Conservation (phyloP, 2,888 invertebrate species). For the Heteropelma amictum region DNA sequence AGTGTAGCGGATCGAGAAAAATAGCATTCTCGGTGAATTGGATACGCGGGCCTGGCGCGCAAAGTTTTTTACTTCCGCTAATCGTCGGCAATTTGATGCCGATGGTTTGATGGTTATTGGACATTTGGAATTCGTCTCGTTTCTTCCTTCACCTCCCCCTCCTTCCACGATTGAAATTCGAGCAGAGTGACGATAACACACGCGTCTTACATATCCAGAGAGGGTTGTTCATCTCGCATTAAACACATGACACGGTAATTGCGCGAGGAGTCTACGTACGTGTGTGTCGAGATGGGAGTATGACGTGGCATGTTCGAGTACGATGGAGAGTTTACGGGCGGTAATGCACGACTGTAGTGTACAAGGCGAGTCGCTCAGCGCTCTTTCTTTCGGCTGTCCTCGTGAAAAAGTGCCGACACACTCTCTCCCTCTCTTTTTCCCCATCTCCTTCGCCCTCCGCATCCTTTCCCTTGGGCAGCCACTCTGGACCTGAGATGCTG, state of each 20-base stretch:
- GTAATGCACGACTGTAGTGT: too few species aligned
- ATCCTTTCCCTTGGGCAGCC: constrained; percentile 1
- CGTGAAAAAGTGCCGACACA: constrained; percentile 51
- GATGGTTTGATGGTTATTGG: constrained; percentile 57
- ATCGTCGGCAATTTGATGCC: constrained; percentile 42
- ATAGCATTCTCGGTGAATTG: constrained; percentile 41
- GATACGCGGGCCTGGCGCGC: too few species aligned
- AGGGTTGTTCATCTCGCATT: not conserved
- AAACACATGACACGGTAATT: not conserved
- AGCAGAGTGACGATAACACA: constrained; percentile 42
- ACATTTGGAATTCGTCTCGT: constrained; percentile 53
- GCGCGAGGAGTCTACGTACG: not conserved
- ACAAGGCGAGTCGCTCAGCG: constrained; percentile 10
- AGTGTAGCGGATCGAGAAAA: too few species aligned
- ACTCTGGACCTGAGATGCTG: not conserved
- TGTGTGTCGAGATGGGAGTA: constrained; percentile 11
- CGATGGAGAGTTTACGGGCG: constrained; percentile 25
- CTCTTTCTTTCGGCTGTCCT: not conserved
- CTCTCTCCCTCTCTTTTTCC: constrained; percentile 16
- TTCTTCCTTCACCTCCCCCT: not conserved
- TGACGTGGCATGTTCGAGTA: constrained; percentile 46
- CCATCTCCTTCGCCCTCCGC: constrained; percentile 41
- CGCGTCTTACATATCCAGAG: constrained; percentile 13
- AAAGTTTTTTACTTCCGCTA: constrained; percentile 39
- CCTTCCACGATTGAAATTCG: constrained; percentile 17